These are phyloP conservation scores for Drosophila serrata DNA, from an alignment of 1,140 invertebrate species.

Conservation along the genomic window DNA sequence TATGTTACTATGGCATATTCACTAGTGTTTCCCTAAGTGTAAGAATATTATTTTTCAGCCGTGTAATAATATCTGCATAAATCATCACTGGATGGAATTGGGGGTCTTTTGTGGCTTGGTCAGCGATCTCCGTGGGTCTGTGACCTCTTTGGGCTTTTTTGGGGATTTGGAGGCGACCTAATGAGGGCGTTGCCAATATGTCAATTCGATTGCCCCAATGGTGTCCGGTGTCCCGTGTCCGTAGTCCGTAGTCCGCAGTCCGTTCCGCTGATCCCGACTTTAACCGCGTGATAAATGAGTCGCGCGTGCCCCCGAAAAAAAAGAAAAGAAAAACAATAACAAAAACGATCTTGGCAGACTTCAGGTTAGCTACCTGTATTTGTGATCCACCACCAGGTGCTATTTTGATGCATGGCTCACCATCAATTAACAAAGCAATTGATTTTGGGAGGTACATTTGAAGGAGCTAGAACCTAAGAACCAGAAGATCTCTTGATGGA, in stretches of 20 bases:
- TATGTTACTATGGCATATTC: too few relatives aligned
- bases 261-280: slow-evolving; percentile 38
- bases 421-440: slow-evolving; percentile 74
- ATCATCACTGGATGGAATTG: slow-evolving; percentile 30
- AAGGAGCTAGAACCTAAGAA: neutral
- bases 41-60: slow-evolving; percentile 5
- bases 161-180: slow-evolving; percentile 28
- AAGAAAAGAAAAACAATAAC: neutral
- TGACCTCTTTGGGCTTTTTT: slow-evolving; percentile 11
- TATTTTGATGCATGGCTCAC: slow-evolving; percentile 74
- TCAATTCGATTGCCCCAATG: slow-evolving; percentile 50
- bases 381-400: slow-evolving; percentile 74
- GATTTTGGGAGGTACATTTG: slow-evolving; percentile 50
- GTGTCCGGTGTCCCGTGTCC: neutral
- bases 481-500: slow-evolving; percentile 59
- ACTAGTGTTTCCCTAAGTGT: slow-evolving; percentile 6
- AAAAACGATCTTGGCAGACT: slow-evolving; percentile 14
- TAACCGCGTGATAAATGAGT: slow-evolving; percentile 62
- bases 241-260: neutral
- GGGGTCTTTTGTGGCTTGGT: slow-evolving; percentile 1
- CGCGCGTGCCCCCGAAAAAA: slow-evolving; percentile 60
- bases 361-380: slow-evolving; percentile 67
- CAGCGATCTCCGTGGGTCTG: slow-evolving; percentile 9
- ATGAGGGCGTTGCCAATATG: slow-evolving; percentile 76
- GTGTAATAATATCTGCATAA: slow-evolving; percentile 59